phyloP scores from a whole-genome alignment of 2,888 invertebrate genomes.

The Cheilosia vulpina region DNA sequence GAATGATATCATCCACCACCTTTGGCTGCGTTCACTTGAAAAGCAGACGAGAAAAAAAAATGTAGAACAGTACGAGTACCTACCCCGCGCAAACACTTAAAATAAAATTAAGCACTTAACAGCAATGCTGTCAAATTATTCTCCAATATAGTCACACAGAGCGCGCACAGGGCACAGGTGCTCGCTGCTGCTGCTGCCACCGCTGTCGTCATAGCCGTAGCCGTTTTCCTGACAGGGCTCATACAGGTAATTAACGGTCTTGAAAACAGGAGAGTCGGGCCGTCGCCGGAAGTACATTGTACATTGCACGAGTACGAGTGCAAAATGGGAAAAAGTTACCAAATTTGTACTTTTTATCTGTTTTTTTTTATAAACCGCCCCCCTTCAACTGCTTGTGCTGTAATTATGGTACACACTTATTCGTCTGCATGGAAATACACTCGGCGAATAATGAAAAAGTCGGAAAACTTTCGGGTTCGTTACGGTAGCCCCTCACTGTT shows the following conservation, averaged over 20 bases:
- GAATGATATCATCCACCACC: constrained; percentile 40
- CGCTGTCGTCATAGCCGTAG: constrained; percentile 6
- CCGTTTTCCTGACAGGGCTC: constrained; percentile 38
- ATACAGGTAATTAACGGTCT: constrained; percentile 65
- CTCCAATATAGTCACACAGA: constrained; percentile 59
- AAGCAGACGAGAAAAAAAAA: constrained; percentile 2
- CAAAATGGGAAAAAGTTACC: constrained; percentile 47
- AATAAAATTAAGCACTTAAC: constrained; percentile 70
- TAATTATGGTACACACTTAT: constrained; percentile 25
- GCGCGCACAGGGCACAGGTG: constrained; percentile 8
- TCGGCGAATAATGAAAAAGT: not conserved
- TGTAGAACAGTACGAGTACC: not conserved
- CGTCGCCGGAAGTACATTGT: constrained; percentile 4
- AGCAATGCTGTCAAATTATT: constrained; percentile 68
- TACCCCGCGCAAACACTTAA: constrained; percentile 49
- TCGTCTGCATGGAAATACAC: not conserved
- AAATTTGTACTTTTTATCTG: constrained; percentile 25
- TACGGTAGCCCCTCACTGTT: not conserved
- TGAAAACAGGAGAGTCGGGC: constrained; percentile 34
- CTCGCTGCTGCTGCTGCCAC: not conserved
- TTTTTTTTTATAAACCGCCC: constrained; percentile 4
- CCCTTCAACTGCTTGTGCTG: not conserved
- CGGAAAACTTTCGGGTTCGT: not conserved
- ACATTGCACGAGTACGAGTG: constrained; percentile 5
- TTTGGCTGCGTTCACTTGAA: constrained; percentile 4